Conservation (phyloP, 2,888 invertebrate genomes). For the Sympetrum striolatum region DNA sequence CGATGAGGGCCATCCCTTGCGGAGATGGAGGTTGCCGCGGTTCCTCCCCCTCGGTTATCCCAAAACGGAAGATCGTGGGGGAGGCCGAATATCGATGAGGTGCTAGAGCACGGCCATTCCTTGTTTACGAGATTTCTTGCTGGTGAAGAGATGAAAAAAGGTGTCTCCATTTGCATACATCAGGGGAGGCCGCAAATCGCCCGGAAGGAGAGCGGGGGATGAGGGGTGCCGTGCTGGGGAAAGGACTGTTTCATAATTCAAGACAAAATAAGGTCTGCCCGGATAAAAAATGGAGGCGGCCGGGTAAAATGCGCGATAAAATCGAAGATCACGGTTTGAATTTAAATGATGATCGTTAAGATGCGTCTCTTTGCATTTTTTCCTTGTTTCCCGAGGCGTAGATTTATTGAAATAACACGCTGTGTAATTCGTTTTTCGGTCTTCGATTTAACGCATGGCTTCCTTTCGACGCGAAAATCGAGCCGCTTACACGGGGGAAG, state of each 20-base stretch:
- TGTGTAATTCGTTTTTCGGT: not conserved
- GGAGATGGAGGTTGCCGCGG: not conserved
- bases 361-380: not conserved
- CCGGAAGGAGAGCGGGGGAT: not conserved
- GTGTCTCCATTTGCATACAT: conserved; percentile 33
- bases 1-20: not conserved
- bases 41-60: too few relatives aligned
- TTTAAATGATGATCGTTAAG: conserved; percentile 4
- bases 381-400: not conserved
- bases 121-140: conserved; percentile 18
- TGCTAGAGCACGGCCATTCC: conserved; percentile 14
- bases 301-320: not conserved
- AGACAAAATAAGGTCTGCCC: conserved; percentile 20
- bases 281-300: not conserved
- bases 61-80: too few relatives aligned
- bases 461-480: not conserved
- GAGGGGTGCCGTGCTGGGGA: not conserved
- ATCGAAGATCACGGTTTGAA: conserved; percentile 5
- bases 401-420: not conserved
- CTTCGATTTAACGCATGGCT: not conserved
- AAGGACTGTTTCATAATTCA: conserved; percentile 31
- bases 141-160: not conserved
- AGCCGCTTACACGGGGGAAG: not conserved
- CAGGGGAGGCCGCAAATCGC: conserved; percentile 39
- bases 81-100: conserved; percentile 34